Base-by-base conservation (phyloP, 2,888 invertebrate species). In the Ischnus inquisitorius region DNA sequence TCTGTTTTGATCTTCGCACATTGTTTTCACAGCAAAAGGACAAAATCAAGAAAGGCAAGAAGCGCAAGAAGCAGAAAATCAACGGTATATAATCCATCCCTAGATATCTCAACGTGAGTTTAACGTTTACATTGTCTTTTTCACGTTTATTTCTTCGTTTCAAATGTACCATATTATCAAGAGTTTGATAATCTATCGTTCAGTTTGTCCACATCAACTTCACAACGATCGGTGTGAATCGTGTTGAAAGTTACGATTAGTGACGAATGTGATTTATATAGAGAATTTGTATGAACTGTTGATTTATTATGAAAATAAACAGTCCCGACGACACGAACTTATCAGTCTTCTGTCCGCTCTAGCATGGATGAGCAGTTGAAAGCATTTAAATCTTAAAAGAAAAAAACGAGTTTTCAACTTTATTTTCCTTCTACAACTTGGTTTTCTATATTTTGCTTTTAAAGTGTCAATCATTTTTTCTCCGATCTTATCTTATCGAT, bases 41-140 rank as follows among this genome's bases (percentile, higher is more conserved):
- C 19, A 89, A 85, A 39, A 83, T 85, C 8, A 88, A 79, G 68
- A 84, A 80, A 39, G 82, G 85, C 12, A 89, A 84, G 5, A 82
- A 80, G 12, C 80, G 78, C n/a, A 90, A 88, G 84, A 90, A 90
- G 71, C 87, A 86, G 34, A 89, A 91, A 54, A 74, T 88, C 80
- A 64, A 81, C 39, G 80, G 83, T 60, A 85, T 86, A 81, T 86
- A 79, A 83, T 76, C 74, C 41, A 75, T 14, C 54, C 10, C 43
- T 51, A 39, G 22, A n/a, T n/a, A n/a, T 16, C 22, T 82, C 72
- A 82, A 78, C n/a, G 72, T 16, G 77, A 75, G 76, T 74, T 64
- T 39, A 10, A 64, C 25, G 25, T 65, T 69, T 69, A 12, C 39
- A n/a, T 48, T 65, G 67, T 46, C 51, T 54, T 69, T 69, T 79